A percentile compares a stretch with the other conserved stretches of the same genome.
phyloP scores from a whole-genome alignment of 1,140 invertebrate species.

The Drosophila sp. region DNA sequence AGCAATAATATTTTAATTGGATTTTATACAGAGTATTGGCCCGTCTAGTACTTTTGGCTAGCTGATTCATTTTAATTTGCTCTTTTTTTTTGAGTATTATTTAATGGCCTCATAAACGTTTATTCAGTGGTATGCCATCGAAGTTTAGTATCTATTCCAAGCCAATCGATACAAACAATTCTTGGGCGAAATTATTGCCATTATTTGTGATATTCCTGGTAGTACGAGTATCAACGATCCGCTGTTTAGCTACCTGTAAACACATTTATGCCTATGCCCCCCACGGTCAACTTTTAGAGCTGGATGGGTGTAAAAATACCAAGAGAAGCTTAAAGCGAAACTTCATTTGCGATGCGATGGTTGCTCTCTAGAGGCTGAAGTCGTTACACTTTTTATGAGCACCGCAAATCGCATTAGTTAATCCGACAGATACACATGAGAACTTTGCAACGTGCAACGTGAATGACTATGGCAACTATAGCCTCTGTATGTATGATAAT shows the following conservation, averaged over 20 bases:
- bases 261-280: slow-evolving; percentile 71
- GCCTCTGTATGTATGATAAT: slow-evolving; percentile 66
- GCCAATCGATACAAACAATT: slow-evolving; percentile 30
- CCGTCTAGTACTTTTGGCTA: background rate
- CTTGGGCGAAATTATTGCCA: slow-evolving; percentile 25
- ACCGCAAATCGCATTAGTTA: slow-evolving; percentile 80
- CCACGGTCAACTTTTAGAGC: slow-evolving; percentile 53
- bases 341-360: slow-evolving; percentile 48
- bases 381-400: slow-evolving; percentile 79
- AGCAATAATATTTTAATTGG: no score
- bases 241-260: slow-evolving; percentile 72
- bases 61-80: slow-evolving; percentile 5
- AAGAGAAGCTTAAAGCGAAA: slow-evolving; percentile 25
- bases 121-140: slow-evolving; percentile 13
- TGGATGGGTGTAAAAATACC: slow-evolving; percentile 36
- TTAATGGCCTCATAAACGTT: slow-evolving; percentile 41
- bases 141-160: slow-evolving; percentile 19
- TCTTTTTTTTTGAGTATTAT: slow-evolving; percentile 20
- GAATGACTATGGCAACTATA: slow-evolving; percentile 36
- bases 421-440: slow-evolving; percentile 75
- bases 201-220: slow-evolving; percentile 27
- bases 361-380: slow-evolving; percentile 45
- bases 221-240: slow-evolving; percentile 49
- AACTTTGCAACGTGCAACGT: slow-evolving; percentile 14
- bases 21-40: background rate